Percentiles rank a stretch among this genome's conserved stretches.
Conservation (phyloP, 1,140 invertebrate species). For the Lethocerus indicus region DNA sequence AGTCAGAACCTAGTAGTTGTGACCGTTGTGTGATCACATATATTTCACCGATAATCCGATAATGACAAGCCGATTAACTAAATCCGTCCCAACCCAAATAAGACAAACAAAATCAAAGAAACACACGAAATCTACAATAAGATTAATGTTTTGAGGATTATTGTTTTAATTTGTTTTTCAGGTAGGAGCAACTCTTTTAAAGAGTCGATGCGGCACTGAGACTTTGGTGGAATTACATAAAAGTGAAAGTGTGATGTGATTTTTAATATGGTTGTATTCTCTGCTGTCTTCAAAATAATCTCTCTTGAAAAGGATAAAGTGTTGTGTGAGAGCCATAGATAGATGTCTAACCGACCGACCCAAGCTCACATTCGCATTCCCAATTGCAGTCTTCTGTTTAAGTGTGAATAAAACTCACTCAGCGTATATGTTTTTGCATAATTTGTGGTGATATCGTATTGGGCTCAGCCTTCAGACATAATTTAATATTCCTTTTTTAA, state of each 20-base stretch:
- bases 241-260: neutral
- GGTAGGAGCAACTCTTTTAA: conserved; percentile 6
- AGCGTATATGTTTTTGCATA: too few species aligned
- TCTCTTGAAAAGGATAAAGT: neutral
- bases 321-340: too few species aligned
- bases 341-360: neutral
- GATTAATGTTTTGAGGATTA: neutral
- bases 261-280: neutral
- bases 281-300: neutral
- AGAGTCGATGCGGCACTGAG: conserved; percentile 7
- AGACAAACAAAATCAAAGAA: neutral
- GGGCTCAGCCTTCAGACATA: too few species aligned
- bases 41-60: too few species aligned
- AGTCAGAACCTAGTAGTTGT: too few species aligned
- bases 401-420: too few species aligned
- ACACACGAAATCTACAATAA: neutral
- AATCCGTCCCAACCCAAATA: too few species aligned
- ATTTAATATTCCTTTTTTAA: too few species aligned
- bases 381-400: neutral
- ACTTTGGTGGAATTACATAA: too few species aligned
- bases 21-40: too few species aligned
- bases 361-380: neutral
- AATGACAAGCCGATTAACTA: too few species aligned
- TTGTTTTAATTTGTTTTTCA: neutral
- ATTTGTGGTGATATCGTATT: too few species aligned